Base-by-base conservation (phyloP, 1,140 invertebrate genomes). In the Papilio xuthus region DNA sequence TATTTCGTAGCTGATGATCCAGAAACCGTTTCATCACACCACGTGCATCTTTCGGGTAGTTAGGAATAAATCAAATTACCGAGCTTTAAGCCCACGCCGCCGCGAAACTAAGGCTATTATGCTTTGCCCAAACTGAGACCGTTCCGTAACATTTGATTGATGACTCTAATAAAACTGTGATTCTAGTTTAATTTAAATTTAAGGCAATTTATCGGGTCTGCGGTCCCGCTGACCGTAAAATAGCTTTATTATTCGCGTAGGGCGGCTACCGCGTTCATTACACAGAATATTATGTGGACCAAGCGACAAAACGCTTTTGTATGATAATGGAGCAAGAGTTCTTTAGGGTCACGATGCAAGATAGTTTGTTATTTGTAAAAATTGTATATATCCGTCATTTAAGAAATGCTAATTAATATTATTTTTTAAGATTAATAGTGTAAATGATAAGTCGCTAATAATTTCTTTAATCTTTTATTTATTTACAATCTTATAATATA, bases 161-260 rank as follows among this genome's bases (percentile, higher is more conserved):
- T 93, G 91, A 91, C 83, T 84, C 88, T 93, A 93, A 93, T 93
- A 93, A 93, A 93, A 93, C 87, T 90, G 90, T 89, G 90, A 93
- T 92, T 93, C 90, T 90, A 90, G 90, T 92, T 93, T 93, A 93
- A 93, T 93, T 93, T 93, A 90, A 93, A 93, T 93, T 93, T 93
- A 92, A 93, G 89, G 90, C 90, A 93, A 92, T 93, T 93, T 90
- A 89, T 86, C 86, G 84, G 82, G 84, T 85, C 86, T 84, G 90
- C 83, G 83, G 83, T 88, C 86, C 84, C 79, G 86, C 85, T 92
- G 90, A 90, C 90, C 90, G 88, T 91, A 89, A 89, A 93, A 90
- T 91, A 86, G 87, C 83, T 89, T 90, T 87, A 91, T 92, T 92
- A 89, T 86, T 85, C 80, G 80, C 77, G 78, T 86, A 84, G 82